Conservation (phyloP, 2,888 invertebrate genomes). For the Stenodema calcarata region DNA sequence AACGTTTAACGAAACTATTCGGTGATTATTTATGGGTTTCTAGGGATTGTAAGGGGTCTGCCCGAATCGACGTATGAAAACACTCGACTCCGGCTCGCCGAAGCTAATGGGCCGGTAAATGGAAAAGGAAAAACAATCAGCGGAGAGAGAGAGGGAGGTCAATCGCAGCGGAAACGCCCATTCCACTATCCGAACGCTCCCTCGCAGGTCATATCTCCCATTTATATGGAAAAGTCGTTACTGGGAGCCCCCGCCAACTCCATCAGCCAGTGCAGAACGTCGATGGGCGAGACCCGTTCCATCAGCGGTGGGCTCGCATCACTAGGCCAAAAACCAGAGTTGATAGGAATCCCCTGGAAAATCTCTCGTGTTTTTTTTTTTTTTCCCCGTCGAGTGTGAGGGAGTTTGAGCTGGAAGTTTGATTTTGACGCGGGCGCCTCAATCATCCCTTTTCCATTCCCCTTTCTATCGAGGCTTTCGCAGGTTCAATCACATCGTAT, state of each 20-base stretch:
- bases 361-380: not conserved
- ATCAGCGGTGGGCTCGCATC: not conserved
- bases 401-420: not conserved
- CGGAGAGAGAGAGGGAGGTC: constrained; percentile 13
- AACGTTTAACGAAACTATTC: too few relatives aligned
- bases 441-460: not conserved
- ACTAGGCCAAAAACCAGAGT: not conserved
- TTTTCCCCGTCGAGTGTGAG: not conserved
- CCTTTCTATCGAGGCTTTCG: not conserved
- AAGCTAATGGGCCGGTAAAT: constrained; percentile 50
- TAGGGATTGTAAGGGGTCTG: not conserved
- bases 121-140: constrained; percentile 52
- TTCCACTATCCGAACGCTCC: not conserved
- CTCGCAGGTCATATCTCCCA: not conserved
- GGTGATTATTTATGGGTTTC: too few relatives aligned
- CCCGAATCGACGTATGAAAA: not conserved
- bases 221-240: constrained; percentile 25
- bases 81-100: not conserved
- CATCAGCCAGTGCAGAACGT: too few relatives aligned
- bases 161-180: constrained; percentile 1
- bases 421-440: not conserved
- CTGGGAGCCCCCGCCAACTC: not conserved
- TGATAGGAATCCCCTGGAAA: not conserved
- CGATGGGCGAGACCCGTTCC: too few relatives aligned
- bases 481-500: not conserved